A percentile compares a stretch with the other conserved stretches of the same genome.
Evolutionary conservation across 2,888 invertebrate species (phyloP).

Genomic region (Scrobipalpa atriplicella): DNA sequence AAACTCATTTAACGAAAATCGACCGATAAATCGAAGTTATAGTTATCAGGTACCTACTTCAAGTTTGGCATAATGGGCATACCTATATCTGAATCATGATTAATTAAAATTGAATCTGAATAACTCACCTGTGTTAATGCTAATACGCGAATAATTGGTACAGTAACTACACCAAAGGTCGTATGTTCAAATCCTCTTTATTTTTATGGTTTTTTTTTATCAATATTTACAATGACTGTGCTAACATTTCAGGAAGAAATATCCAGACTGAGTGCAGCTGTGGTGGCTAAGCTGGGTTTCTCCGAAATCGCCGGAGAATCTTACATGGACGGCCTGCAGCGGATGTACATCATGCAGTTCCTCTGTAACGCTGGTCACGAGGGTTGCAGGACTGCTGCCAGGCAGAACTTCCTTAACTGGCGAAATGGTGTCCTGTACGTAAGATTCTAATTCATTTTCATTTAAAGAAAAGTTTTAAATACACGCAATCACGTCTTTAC

Average conservation of each 20-base stretch:
- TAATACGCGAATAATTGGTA: no score
- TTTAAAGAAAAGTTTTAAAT: no score
- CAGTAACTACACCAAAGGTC: no score
- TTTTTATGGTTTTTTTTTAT: not conserved
- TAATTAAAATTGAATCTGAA: no score
- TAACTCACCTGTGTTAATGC: no score
- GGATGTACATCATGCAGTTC: constrained; percentile 81
- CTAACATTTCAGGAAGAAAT: constrained; percentile 67
- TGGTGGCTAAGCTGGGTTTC: constrained; percentile 77
- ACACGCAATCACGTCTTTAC: no score
- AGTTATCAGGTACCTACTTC: no score
- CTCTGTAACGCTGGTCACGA: constrained; percentile 77
- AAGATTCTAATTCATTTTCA: not conserved
- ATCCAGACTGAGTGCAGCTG: constrained; percentile 65
- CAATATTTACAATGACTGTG: not conserved
- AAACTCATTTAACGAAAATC: no score
- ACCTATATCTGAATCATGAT: no score
- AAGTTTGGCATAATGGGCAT: no score
- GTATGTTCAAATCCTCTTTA: not conserved
- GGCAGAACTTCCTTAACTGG: constrained; percentile 65
- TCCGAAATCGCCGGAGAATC: constrained; percentile 66
- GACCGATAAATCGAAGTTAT: no score
- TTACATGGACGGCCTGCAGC: constrained; percentile 78
- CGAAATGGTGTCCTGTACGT: constrained; percentile 57
- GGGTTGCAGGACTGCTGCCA: constrained; percentile 66